Evolutionary conservation across 2,797 vertebrate genomes (phyloP).

Genomic region (Ispidina picta): DNA sequence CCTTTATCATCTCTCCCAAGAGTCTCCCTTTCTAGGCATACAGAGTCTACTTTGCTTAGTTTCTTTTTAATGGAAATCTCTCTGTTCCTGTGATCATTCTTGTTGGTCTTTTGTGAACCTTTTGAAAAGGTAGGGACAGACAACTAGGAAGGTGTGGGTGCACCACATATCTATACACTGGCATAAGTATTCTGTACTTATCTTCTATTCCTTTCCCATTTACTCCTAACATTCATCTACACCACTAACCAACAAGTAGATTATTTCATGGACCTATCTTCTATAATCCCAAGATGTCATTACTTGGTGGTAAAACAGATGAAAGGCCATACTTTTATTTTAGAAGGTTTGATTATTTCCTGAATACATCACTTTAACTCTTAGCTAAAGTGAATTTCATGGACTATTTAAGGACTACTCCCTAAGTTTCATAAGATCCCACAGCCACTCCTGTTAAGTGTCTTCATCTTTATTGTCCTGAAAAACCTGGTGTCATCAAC

Average conservation of each 20-base stretch:
- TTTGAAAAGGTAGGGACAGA: slow-evolving; percentile 3
- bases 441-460: background rate
- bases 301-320: background rate
- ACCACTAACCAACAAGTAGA: background rate
- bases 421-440: background rate
- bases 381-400: background rate
- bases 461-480: background rate
- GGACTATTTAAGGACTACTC: background rate
- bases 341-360: background rate
- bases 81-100: background rate
- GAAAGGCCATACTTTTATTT: background rate
- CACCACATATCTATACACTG: background rate
- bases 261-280: background rate
- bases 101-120: background rate
- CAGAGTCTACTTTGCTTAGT: background rate
- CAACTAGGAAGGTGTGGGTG: background rate
- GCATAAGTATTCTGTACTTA: background rate
- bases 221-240: background rate
- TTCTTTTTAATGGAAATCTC: slow-evolving; percentile 22
- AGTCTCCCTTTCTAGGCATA: background rate
- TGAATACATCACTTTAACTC: background rate
- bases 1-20: background rate
- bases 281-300: background rate
- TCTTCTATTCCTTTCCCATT: background rate
- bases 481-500: background rate